Evolutionary conservation across 2,888 invertebrate genomes (phyloP), one percentile per base, ranked within the genome.

Genomic region (Pomacea canaliculata): DNA sequence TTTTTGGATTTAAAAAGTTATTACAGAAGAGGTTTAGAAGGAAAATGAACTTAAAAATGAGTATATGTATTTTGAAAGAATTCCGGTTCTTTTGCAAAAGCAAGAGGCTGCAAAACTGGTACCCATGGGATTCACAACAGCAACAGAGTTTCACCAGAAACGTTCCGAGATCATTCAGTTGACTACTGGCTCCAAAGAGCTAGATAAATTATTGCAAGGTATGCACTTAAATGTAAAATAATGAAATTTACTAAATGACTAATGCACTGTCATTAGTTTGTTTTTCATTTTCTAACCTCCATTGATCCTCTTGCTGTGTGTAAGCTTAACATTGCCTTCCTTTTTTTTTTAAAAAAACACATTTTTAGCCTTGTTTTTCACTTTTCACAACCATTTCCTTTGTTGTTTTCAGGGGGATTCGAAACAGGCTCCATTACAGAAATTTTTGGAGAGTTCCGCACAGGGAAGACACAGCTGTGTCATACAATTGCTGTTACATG

Each of bases 391-490:
- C 5, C 37, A 5, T 37, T 37, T 5, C 37, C 37, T 37, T 37
- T 37, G 37, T 37, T 37, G 13, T 67, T 67, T 66, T 78, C 85
- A 88, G 92, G 99, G 67, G 99, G 99, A 7, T 95, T 99, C 83
- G 99, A 99, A 91, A 99, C 99, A 0, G 99, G 99, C 0, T 97
- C 98, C 0, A 98, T 99, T 65, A 99, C 99, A 0, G 99, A 99
- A 92, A 94, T 99, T 86, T 99, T 99, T 92, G 99, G 99, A 18
- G 99, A 99, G 91, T 99, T 99, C 90, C 93, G 99, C 80, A 97
- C 98, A 1, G 99, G 99, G 49, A 99, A 99, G 91, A 97, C 98
- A 7, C 99, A 99, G 89, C 87, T 99, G 7, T 99, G 98, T 88
- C 99, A 99, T 89, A 98, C 97, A 0, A 91, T 99, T 76, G 98